A percentile compares a stretch with the other conserved stretches of the same genome.
Evolutionary conservation across 2,797 vertebrate species (phyloP).

Genomic region (Manis crassicaudata): DNA sequence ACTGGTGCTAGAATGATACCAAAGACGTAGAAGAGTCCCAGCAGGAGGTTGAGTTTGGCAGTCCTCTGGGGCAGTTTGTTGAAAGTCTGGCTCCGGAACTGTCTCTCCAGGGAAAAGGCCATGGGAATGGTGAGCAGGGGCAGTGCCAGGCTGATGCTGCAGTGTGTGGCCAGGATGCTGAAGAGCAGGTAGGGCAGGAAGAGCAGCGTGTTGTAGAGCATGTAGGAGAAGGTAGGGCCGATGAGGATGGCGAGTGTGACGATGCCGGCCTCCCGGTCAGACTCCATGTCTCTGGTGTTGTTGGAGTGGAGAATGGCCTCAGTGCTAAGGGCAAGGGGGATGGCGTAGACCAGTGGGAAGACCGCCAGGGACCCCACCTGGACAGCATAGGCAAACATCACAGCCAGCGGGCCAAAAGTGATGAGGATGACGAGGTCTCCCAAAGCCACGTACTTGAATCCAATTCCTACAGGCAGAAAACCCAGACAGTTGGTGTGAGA

Average conservation of each 20-base stretch:
- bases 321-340: slow-evolving; percentile 96
- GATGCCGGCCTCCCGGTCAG: slow-evolving; percentile 95
- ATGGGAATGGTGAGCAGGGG: slow-evolving; percentile 97
- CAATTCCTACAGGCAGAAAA: slow-evolving; percentile 90
- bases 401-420: slow-evolving; percentile 97
- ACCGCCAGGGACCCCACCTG: slow-evolving; percentile 96
- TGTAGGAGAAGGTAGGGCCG: slow-evolving; percentile 94
- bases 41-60: slow-evolving; percentile 96
- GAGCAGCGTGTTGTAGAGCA: slow-evolving; percentile 95
- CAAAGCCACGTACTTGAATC: slow-evolving; percentile 97
- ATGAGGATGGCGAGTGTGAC: slow-evolving; percentile 98
- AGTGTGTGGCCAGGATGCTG: slow-evolving; percentile 95
- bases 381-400: slow-evolving; percentile 97
- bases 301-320: slow-evolving; percentile 99
- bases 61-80: slow-evolving; percentile 95
- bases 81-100: slow-evolving; percentile 94
- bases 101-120: slow-evolving; percentile 96
- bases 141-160: slow-evolving; percentile 96
- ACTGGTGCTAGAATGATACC: slow-evolving; percentile 93
- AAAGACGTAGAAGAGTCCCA: slow-evolving; percentile 97
- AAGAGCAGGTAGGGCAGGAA: slow-evolving; percentile 96
- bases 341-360: slow-evolving; percentile 94
- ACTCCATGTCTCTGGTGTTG: slow-evolving; percentile 98
- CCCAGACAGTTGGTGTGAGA: slow-evolving; percentile 50
- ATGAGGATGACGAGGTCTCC: slow-evolving; percentile 98